Percentiles rank a stretch among this genome's conserved stretches.
Evolutionary conservation across 2,888 invertebrate genomes (phyloP).

Genomic region (Kryphioiulus occultus): DNA sequence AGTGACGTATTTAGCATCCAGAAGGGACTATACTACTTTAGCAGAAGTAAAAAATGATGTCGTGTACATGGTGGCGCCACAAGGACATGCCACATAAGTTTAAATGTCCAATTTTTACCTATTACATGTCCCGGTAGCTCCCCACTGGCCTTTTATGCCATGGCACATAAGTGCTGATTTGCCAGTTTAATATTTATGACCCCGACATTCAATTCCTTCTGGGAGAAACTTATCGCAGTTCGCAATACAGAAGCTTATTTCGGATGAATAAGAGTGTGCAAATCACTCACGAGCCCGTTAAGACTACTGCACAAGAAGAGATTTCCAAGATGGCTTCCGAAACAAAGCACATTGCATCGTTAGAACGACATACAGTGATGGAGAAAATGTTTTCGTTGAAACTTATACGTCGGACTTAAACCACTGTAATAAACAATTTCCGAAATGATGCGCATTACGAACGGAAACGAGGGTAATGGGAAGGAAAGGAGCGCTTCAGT

Average conservation of each 20-base stretch:
- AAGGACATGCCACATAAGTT: not conserved
- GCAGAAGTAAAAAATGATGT: not conserved
- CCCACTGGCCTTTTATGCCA: not conserved
- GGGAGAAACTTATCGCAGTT: not conserved
- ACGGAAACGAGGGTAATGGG: slow-evolving; percentile 12
- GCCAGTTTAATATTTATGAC: not conserved
- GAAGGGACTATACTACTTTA: not conserved
- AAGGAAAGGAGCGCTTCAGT: not conserved
- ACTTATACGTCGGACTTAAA: not conserved
- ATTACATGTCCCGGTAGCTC: not conserved
- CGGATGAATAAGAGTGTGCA: not conserved
- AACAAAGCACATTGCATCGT: not conserved
- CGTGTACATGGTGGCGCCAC: not conserved
- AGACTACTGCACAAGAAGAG: not conserved
- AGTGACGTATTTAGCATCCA: too few species aligned
- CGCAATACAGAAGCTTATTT: not conserved
- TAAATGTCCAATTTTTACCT: not conserved
- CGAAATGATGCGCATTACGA: not conserved
- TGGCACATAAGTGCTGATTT: not conserved
- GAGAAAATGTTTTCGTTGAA: not conserved
- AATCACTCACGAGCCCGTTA: slow-evolving; percentile 14
- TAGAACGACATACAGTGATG: not conserved
- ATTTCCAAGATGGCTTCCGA: not conserved
- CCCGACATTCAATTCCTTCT: not conserved
- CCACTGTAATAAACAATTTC: not conserved